Evolutionary conservation across 2,888 invertebrate species (phyloP), one percentile per base, ranked within the genome.

Genomic region (Nephrotoma guestfalica): DNA sequence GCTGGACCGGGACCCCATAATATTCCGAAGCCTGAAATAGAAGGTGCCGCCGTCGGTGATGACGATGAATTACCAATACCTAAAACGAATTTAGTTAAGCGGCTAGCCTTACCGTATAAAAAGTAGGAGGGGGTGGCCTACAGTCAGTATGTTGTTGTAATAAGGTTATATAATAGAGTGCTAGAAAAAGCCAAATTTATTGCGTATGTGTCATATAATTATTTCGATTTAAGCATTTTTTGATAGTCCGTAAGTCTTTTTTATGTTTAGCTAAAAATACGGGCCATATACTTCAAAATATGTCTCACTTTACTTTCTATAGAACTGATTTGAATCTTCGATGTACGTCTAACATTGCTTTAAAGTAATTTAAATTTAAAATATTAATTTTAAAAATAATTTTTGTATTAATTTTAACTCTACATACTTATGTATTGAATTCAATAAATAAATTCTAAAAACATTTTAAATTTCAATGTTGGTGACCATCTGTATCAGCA

Each of bases 51-150:
- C 3, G 4, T 7, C 11, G 30, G 9, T 11, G 71, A 18, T 9
- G 42, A 84, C 41, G 84, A 84, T 11, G 42, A 84, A 41, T 41
- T 84, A 3, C 41, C 41, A 41, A 42, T 41, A 84, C 84, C 84
- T 13, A 84, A 84, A 84, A 84, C 41, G 3, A 84, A 84, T 84
- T 84, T 84, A 84, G 84, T 84, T 84, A 84, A 84, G 42, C 84
- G 84, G 41, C 41, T 84, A n/a, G 84, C 84, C 5, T 41, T 84
- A n/a, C 84, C 84, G 71, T 71, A 71, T 30, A 71, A 71, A 4
- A 71, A 71, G 9, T 71, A 71, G 51, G 15, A 30, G 30, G 9
- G 30, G n/a, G 51, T 18, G 0, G 13, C 2, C 18, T 9, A 71
- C 30, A 71, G 5, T 51, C 51, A 51, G 51, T 51, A 51, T 51